Conservation (phyloP, 37 sponge, comb jelly and placozoan genomes). For the Agelas oroides region DNA sequence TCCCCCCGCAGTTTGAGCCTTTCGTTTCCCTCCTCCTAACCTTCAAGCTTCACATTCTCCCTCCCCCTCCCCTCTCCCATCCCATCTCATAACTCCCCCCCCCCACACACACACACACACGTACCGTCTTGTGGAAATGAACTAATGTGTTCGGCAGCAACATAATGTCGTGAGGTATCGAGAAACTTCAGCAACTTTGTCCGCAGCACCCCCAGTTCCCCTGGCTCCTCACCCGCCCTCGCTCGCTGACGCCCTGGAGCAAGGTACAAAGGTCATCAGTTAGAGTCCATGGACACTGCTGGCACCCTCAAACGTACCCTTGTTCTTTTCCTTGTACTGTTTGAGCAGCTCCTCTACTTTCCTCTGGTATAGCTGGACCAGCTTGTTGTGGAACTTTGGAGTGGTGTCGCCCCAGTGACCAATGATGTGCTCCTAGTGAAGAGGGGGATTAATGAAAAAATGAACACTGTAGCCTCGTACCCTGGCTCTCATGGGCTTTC, state of each 20-base stretch:
- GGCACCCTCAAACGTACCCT: neutral
- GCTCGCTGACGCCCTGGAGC: slow-evolving; percentile 26
- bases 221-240: slow-evolving; percentile 85
- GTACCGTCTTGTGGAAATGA: slow-evolving; percentile 75
- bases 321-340: slow-evolving; percentile 16
- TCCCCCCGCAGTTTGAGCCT: neutral
- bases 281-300: neutral
- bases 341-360: slow-evolving; percentile 18
- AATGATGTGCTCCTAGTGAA: slow-evolving; percentile 76
- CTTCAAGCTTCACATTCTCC: neutral
- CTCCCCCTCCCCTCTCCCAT: neutral
- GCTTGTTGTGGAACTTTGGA: slow-evolving; percentile 70
- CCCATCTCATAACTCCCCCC: too few relatives aligned
- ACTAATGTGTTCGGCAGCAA: slow-evolving; percentile 68
- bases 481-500: neutral
- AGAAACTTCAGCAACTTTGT: slow-evolving; percentile 80
- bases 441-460: neutral
- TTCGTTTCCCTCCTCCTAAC: neutral
- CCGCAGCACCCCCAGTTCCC: slow-evolving; percentile 61
- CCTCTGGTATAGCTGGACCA: slow-evolving; percentile 60
- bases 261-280: too few relatives aligned
- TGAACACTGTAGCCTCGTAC: neutral
- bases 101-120: too few relatives aligned
- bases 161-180: slow-evolving; percentile 69
- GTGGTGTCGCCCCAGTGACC: slow-evolving; percentile 62